Evolutionary conservation across 2,797 vertebrate species (phyloP).

Genomic region (Rhinogobio ventralis): DNA sequence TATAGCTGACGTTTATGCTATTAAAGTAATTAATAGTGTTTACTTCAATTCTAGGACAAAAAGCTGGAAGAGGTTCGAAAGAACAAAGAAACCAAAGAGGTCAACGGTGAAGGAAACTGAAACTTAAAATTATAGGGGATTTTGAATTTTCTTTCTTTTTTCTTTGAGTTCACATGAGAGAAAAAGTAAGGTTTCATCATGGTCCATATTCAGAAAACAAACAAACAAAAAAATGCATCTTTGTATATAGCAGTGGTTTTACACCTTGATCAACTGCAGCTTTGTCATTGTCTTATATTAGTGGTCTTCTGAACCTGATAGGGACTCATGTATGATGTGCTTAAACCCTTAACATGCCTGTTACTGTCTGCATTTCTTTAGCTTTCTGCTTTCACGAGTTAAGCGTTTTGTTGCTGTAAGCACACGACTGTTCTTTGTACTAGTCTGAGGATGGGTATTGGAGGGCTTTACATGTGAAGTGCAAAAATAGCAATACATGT

Average conservation of each 20-base stretch:
- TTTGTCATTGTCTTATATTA: conserved; percentile 57
- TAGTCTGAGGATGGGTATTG: conserved; percentile 53
- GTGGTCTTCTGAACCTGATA: conserved; percentile 61
- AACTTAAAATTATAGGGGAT: conserved; percentile 50
- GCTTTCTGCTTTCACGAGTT: conserved; percentile 54
- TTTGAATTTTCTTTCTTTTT: conserved; percentile 65
- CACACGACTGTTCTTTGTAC: conserved; percentile 64
- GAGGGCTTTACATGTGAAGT: conserved; percentile 63
- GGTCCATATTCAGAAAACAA: conserved; percentile 65
- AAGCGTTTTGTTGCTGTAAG: conserved; percentile 55
- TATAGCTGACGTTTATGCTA: conserved; percentile 62
- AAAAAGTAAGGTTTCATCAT: conserved; percentile 62
- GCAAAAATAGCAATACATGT: conserved; percentile 71
- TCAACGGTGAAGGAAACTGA: conserved; percentile 72
- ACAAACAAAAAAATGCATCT: background rate
- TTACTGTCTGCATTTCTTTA: conserved; percentile 41
- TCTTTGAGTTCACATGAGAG: background rate
- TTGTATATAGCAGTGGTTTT: conserved; percentile 69
- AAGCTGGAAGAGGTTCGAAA: conserved; percentile 92
- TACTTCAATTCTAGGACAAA: conserved; percentile 86
- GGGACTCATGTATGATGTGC: conserved; percentile 57
- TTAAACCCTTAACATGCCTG: conserved; percentile 46
- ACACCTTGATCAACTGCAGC: conserved; percentile 64
- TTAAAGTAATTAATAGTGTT: conserved; percentile 88
- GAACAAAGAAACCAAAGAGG: conserved; percentile 95